Percentiles rank a stretch among this genome's conserved stretches.
phyloP scores from a whole-genome alignment of 2,113 vertebrate species.

The Tupaia chinensis region DNA sequence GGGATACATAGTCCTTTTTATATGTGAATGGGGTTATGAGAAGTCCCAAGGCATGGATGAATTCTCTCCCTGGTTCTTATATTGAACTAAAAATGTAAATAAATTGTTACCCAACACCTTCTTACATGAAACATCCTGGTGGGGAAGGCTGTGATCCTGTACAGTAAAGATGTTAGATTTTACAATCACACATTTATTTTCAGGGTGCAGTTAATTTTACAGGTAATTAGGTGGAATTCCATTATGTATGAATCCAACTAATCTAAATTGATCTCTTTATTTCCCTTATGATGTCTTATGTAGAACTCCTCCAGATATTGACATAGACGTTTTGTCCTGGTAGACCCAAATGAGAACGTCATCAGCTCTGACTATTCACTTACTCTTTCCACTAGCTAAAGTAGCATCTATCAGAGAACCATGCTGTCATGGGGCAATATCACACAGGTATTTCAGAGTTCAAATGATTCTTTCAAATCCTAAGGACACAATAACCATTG shows the following conservation, averaged over 20 bases:
- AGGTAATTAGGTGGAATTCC: slow-evolving; percentile 10
- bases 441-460: not conserved
- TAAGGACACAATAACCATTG: not conserved
- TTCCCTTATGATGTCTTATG: not conserved
- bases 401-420: not conserved
- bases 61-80: not conserved
- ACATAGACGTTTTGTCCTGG: not conserved
- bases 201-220: slow-evolving; percentile 44
- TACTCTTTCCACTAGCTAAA: not conserved
- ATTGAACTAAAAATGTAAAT: not conserved
- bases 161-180: not conserved
- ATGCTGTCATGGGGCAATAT: not conserved
- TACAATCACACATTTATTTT: slow-evolving; percentile 16
- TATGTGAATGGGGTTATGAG: not conserved
- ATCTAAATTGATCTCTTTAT: not conserved
- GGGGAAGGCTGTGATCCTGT: not conserved
- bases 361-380: not conserved
- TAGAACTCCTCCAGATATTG: slow-evolving; percentile 1
- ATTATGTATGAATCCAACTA: not conserved
- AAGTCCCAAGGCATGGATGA: not conserved
- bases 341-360: not conserved
- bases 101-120: not conserved
- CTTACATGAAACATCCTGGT: not conserved
- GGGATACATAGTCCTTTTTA: not conserved
- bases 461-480: not conserved